A percentile compares a stretch with the other conserved stretches of the same genome.
Conservation (phyloP, 2,797 vertebrate genomes). For the Sebastes variabilis region DNA sequence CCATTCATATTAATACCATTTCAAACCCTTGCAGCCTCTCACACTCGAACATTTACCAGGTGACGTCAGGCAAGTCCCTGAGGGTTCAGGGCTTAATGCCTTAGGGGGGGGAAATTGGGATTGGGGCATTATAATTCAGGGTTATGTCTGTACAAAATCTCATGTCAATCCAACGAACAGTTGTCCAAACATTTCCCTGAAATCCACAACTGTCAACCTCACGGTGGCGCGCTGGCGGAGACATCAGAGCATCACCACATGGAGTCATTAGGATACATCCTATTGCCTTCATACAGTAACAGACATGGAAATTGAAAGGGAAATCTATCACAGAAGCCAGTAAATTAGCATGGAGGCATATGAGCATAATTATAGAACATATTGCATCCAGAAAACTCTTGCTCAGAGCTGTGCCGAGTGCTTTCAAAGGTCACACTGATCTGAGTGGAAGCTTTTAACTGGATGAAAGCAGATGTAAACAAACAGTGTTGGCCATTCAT, state of each 20-base stretch:
- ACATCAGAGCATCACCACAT: neutral
- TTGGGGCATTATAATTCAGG: neutral
- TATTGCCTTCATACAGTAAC: neutral
- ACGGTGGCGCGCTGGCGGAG: neutral
- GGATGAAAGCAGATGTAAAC: conserved; percentile 34
- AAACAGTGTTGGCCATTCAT: conserved; percentile 34
- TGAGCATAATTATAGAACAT: conserved; percentile 37
- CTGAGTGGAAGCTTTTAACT: conserved; percentile 41
- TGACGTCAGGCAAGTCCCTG: no score
- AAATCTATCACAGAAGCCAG: conserved; percentile 8
- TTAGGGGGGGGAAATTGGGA: no score
- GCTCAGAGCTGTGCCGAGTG: conserved; percentile 32
- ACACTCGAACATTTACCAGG: no score
- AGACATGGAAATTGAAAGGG: conserved; percentile 2
- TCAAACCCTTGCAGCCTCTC: no score
- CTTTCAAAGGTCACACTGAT: conserved; percentile 58
- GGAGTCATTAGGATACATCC: neutral
- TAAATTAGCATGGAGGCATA: conserved; percentile 24
- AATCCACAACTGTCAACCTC: neutral
- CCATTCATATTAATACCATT: no score
- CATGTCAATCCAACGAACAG: neutral
- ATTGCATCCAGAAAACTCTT: conserved; percentile 20
- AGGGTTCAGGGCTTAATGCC: no score
- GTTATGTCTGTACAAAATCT: neutral
- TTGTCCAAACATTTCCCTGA: neutral